Evolutionary conservation across 2,113 vertebrate genomes (phyloP), one percentile per base, ranked within the genome.

Genomic region (Ondatra zibethicus): DNA sequence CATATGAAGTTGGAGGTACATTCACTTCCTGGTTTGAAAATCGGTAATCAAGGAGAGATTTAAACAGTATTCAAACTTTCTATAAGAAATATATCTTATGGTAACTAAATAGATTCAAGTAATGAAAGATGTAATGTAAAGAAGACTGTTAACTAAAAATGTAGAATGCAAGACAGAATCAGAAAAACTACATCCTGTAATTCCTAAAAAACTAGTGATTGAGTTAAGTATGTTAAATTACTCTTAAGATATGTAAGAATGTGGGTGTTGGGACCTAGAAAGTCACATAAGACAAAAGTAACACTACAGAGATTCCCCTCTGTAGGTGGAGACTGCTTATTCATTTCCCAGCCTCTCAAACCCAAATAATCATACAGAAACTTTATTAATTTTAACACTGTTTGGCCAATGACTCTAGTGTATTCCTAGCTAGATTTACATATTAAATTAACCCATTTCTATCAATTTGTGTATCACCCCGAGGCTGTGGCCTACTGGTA

Each of bases 171-270:
- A 92, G 73, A 82, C 29, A 50, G 47, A 42, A 94, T 87, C 33
- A 58, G 45, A 93, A 92, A 78, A 88, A 27, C 17, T 50, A 55
- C 13, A 23, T 63, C 39, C 27, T 94, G 21, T 42, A 47, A 93
- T 55, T 42, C 21, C 52, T 82, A 90, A 66, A 77, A 82, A 94
- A 82, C 42, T 17, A 88, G 13, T 92, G 61, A 94, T 27, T 66
- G 42, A 16, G 21, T 66, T 10, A 89, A 89, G 16, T 29, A 29
- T 92, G 21, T 47, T 73, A 36, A 31, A 12, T 76, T 87, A 50
- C 45, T 70, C 21, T 81, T 75, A 94, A 95, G 92, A 81, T 72
- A 87, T 87, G 25, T 81, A 96, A 61, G 61, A 55, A 23, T 42
- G n/a, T 36, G 42, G 86, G 58, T 55, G 33, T 23, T 45, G 47